Evolutionary conservation across 2,113 vertebrate genomes (phyloP), one percentile per base, ranked within the genome.

Genomic region (Microtus oregoni): DNA sequence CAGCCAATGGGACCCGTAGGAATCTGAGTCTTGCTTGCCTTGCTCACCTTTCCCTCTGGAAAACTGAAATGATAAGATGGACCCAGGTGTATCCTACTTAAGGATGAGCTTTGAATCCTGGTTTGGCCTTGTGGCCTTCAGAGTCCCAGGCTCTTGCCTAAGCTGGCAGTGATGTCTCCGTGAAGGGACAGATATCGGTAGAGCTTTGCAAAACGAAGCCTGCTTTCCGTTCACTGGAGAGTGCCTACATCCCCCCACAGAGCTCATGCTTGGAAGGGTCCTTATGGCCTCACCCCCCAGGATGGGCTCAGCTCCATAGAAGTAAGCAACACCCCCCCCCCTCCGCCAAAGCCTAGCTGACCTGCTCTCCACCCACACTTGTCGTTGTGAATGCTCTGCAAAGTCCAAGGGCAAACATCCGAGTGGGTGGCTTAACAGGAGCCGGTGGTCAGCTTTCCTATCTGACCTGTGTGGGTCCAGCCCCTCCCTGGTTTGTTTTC

Each of bases 401-500:
- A 28, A 15, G 52, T 9, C 85, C 41, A 38, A 22, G 86, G 79
- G 70, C 50, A 44, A 20, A 20, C 24, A 20, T 20, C 19, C 8
- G 12, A 50, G 72, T 5, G 6, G 13, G 38, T 8, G 5, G 0
- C 10, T 0, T 15, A 0, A 15, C 38, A 17, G 32, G 79, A 86
- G 47, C 52, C 3, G 5, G 32, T 47, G 76, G 41, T 93, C 93
- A 38, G 9, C 77, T 70, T 78, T 55, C 75, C 93, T 22, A 14
- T 41, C 32, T 75, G 38, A 68, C 79, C 72, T 24, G 35, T n/a
- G 52, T 70, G 7, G 19, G 44, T 65, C 38, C 0, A 24, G 22
- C 83, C 38, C 30, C 68, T 65, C 65, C 92, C 67, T n/a, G 9
- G 20, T 85, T 79, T 50, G 44, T 90, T 89, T 91, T 90, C 70